Evolutionary conservation across 2,797 vertebrate genomes (phyloP).

Genomic region (Aphelocoma californica): DNA sequence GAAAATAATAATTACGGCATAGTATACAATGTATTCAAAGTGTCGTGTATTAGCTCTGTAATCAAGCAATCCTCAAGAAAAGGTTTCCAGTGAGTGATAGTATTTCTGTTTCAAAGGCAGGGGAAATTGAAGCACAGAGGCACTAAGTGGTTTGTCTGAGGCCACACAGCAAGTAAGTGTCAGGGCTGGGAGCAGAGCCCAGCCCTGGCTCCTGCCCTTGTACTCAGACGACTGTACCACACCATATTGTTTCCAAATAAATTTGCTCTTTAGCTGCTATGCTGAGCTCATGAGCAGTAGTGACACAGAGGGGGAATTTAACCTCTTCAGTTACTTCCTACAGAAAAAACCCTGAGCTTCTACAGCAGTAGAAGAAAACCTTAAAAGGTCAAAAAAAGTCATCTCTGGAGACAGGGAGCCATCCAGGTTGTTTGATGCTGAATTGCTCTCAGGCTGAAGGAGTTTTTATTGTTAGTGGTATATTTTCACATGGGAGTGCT

Average conservation of each 20-base stretch:
- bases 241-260: slow-evolving; percentile 50
- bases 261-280: slow-evolving; percentile 13
- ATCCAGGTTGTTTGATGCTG: not conserved
- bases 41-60: not conserved
- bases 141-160: slow-evolving; percentile 58
- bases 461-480: not conserved
- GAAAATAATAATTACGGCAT: slow-evolving; percentile 23
- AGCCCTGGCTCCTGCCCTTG: slow-evolving; percentile 48
- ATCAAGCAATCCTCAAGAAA: slow-evolving; percentile 17
- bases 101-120: slow-evolving; percentile 54
- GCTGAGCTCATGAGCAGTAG: not conserved
- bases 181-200: slow-evolving; percentile 61
- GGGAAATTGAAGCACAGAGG: slow-evolving; percentile 41
- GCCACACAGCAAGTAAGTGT: slow-evolving; percentile 66
- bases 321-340: not conserved
- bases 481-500: not conserved
- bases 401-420: not conserved
- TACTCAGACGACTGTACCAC: slow-evolving; percentile 24
- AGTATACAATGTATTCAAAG: not conserved
- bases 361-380: not conserved
- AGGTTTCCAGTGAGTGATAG: not conserved
- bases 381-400: not conserved
- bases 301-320: not conserved
- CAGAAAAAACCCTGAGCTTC: not conserved
- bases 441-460: not conserved